Base-by-base conservation (phyloP, 2,113 vertebrate species). In the Numida meleagris region DNA sequence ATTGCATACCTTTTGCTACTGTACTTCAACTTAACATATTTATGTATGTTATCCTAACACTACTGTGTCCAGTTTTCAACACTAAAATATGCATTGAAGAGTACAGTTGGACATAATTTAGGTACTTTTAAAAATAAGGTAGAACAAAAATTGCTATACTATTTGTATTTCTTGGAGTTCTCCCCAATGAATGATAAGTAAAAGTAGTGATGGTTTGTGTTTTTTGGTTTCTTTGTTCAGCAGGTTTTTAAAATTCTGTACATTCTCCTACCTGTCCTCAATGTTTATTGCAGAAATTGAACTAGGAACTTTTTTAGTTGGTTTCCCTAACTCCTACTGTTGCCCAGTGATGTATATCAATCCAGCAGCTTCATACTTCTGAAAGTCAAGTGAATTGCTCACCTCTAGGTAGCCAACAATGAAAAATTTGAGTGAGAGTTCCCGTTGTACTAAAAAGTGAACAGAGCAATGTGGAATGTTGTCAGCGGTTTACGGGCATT, bases 141-240 rank as follows among this genome's bases (percentile, higher is more conserved):
- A 1, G 70, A 65, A 38, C 10, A 57, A 33, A 38, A 19, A 7
- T 8, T 66, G 4, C 4, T 61, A 40, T 6, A 70, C 5, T 42
- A 20, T 57, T 36, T 27, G 2, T 20, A 65, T 36, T 46, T 36
- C 27, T 53, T 63, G 2, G 1, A 14, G 5, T 66, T 77, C 82
- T 55, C 21, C 19, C 6, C 25, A 17, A 21, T 17, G 38, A 59
- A 45, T 15, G 2, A 19, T 55, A 76, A 42, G 57, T 20, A 73
- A 85, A 65, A 83, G 4, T 45, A 66, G 42, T 14, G 42, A 29
- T 67, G 33, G 24, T 45, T 58, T 58, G 18, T 43, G 3, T n/a
- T 4, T 2, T 1, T 34, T 59, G 43, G 9, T 14, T 20, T 3
- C 5, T 43, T 45, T 46, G 9, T 27, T 63, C 29, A 1, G 1